phyloP scores from a whole-genome alignment of 2,113 vertebrate species.

The Oncorhynchus clarkii region DNA sequence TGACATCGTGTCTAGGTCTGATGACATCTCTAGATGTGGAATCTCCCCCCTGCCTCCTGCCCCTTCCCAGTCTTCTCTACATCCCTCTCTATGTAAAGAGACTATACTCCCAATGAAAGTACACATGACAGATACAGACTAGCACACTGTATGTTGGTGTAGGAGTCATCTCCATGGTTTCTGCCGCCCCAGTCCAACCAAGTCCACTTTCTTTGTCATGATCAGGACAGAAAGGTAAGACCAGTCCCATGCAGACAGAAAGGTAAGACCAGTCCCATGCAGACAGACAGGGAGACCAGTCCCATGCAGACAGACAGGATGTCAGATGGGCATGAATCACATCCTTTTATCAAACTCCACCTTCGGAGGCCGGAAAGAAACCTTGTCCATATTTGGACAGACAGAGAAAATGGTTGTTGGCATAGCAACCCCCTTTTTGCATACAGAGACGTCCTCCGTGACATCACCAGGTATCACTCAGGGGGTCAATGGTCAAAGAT shows the following conservation, averaged over 20 bases:
- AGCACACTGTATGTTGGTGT: not conserved
- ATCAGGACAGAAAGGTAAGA: slow-evolving; percentile 22
- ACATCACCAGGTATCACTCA: slow-evolving; percentile 34
- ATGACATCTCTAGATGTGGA: not conserved
- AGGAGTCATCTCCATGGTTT: slow-evolving; percentile 34
- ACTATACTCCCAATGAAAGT: slow-evolving; percentile 16
- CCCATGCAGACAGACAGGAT: not conserved
- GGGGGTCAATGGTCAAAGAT: slow-evolving; percentile 40
- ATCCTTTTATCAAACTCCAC: not conserved
- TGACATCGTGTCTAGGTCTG: slow-evolving; percentile 30
- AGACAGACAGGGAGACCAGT: too few relatives aligned
- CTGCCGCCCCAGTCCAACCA: slow-evolving; percentile 30
- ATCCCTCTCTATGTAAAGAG: not conserved
- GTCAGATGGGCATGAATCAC: not conserved
- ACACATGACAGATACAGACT: slow-evolving; percentile 4
- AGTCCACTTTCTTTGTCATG: slow-evolving; percentile 62
- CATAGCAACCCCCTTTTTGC: slow-evolving; percentile 59
- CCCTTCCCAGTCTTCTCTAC: not conserved
- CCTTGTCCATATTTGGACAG: not conserved
- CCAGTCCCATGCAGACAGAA: too few relatives aligned
- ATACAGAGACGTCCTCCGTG: slow-evolving; percentile 50
- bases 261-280: too few relatives aligned
- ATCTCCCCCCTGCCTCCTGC: not conserved
- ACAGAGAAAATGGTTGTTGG: slow-evolving; percentile 40
- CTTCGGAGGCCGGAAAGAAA: not conserved